A percentile compares a stretch with the other conserved stretches of the same genome.
phyloP scores from a whole-genome alignment of 2,113 vertebrate species.

The Lota lota region DNA sequence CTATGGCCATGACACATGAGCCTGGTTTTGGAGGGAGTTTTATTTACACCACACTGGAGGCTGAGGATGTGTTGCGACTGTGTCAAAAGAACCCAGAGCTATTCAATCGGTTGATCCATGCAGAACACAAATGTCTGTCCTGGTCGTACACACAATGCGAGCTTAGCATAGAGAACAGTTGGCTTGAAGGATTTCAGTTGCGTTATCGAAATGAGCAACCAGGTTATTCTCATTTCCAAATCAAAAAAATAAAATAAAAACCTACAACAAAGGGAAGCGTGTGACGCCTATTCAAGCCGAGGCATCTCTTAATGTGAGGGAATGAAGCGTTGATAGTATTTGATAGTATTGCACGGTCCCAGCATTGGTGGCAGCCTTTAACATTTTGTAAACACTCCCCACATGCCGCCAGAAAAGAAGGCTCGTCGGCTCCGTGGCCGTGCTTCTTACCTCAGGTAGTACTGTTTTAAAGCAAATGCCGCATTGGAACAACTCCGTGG shows the following conservation, averaged over 20 bases:
- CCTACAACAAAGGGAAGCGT: no score
- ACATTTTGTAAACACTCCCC: conserved; percentile 73
- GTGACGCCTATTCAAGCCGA: no score
- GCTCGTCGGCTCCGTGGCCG: conserved; percentile 22
- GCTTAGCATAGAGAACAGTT: no score
- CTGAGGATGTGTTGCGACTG: conserved; percentile 13
- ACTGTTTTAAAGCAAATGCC: conserved; percentile 99
- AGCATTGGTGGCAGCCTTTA: conserved; percentile 47
- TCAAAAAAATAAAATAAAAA: no score
- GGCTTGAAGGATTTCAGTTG: no score
- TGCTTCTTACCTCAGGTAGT: conserved; percentile 97
- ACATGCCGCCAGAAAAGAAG: conserved; percentile 63
- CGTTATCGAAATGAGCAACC: no score
- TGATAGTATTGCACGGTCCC: conserved; percentile 13
- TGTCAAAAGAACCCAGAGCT: not conserved
- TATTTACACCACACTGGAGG: conserved; percentile 25
- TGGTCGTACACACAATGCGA: no score
- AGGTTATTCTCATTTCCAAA: no score
- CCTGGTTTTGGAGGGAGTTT: conserved; percentile 46
- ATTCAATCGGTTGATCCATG: no score
- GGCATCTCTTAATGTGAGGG: not conserved
- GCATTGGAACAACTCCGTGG: conserved; percentile 98
- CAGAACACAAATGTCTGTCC: no score
- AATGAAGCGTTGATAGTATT: not conserved
- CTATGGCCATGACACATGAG: conserved; percentile 37